Percentiles rank a stretch among this genome's conserved stretches.
These are phyloP conservation scores for Meteorus sp. DNA, from an alignment of 1,140 invertebrate species.

Conservation along the genomic window DNA sequence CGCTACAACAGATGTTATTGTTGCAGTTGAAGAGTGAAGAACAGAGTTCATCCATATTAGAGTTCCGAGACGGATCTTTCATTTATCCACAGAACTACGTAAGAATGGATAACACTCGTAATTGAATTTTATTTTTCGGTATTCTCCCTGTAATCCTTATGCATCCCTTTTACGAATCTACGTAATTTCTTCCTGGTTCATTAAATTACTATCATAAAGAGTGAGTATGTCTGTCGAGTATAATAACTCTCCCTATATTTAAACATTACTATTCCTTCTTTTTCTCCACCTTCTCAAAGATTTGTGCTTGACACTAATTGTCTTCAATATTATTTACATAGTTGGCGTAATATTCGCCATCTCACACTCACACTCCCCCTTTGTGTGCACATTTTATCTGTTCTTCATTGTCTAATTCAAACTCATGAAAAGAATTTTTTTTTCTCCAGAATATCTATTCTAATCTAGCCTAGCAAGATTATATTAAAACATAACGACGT, in stretches of 20 bases:
- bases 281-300: constrained; percentile 2
- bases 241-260: constrained; percentile 15
- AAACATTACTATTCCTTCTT: too few relatives aligned
- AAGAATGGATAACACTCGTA: neutral
- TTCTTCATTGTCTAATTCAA: constrained; percentile 7
- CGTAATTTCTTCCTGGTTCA: constrained; percentile 11
- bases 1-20: too few relatives aligned
- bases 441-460: neutral
- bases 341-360: constrained; percentile 9
- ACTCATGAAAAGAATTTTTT: neutral
- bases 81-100: too few relatives aligned
- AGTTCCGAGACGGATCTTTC: too few relatives aligned
- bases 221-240: constrained; percentile 44
- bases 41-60: too few relatives aligned
- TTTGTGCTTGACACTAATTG: constrained; percentile 21
- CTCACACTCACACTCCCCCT: neutral
- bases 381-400: neutral
- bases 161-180: constrained; percentile 8
- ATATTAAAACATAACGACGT: constrained; percentile 31
- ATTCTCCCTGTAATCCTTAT: neutral
- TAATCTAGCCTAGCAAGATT: constrained; percentile 34
- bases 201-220: constrained; percentile 43
- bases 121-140: neutral
- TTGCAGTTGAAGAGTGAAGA: too few relatives aligned
- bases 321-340: constrained; percentile 17